Conservation (phyloP, 2,888 invertebrate genomes). For the Meteorus cinctellus region DNA sequence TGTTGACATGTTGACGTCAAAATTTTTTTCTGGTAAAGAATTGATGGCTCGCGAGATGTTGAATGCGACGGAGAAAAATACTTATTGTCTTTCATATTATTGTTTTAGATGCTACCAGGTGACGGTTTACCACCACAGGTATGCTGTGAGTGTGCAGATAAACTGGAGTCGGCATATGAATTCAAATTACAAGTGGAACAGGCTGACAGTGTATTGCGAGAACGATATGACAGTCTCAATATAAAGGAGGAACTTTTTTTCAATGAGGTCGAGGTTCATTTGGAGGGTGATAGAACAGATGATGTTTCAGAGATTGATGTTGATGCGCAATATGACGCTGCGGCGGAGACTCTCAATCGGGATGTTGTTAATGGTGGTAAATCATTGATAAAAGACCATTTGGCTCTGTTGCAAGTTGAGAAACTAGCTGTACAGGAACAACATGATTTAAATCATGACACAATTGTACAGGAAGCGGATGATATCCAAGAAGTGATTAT, state of each 20-base stretch:
- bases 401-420: slow-evolving; percentile 63
- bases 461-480: background rate
- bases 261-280: slow-evolving; percentile 66
- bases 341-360: slow-evolving; percentile 27
- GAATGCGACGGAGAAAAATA: too few species aligned
- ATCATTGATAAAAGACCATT: slow-evolving; percentile 63
- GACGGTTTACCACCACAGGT: slow-evolving; percentile 69
- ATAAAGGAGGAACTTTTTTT: slow-evolving; percentile 69
- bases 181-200: slow-evolving; percentile 71
- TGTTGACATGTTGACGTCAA: background rate
- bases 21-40: background rate
- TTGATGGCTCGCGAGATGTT: too few species aligned
- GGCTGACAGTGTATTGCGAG: slow-evolving; percentile 65
- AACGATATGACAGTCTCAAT: slow-evolving; percentile 62
- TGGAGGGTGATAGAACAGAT: slow-evolving; percentile 57
- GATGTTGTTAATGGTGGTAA: slow-evolving; percentile 54
- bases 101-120: slow-evolving; percentile 60
- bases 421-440: slow-evolving; percentile 58
- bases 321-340: slow-evolving; percentile 53
- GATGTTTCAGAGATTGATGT: slow-evolving; percentile 48
- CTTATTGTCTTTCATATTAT: slow-evolving; percentile 8
- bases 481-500: slow-evolving; percentile 14
- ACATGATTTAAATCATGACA: slow-evolving; percentile 6
- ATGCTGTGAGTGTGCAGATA: slow-evolving; percentile 66
- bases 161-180: slow-evolving; percentile 68